Evolutionary conservation across 2,113 vertebrate species (phyloP).

Genomic region (Pseudolaguvia tuberculata): DNA sequence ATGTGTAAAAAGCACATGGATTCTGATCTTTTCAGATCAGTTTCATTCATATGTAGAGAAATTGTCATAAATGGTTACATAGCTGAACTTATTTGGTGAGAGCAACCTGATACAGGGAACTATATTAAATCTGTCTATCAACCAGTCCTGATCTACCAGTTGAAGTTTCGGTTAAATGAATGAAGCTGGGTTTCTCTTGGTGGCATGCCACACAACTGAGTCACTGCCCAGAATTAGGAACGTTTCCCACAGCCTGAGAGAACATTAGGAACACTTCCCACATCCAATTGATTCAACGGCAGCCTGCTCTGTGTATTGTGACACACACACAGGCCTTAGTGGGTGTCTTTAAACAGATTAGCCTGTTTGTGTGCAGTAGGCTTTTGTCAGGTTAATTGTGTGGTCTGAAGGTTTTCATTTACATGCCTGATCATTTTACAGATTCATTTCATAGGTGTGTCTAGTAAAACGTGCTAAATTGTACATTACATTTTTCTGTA

Average conservation of each 20-base stretch:
- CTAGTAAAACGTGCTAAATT: background rate
- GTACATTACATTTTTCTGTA: background rate
- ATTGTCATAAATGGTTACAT: background rate
- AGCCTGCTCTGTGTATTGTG: slow-evolving; percentile 28
- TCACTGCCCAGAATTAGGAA: slow-evolving; percentile 42
- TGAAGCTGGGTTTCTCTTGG: slow-evolving; percentile 10
- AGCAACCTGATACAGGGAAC: slow-evolving; percentile 20
- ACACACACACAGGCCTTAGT: slow-evolving; percentile 19
- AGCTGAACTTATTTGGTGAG: background rate
- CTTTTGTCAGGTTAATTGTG: slow-evolving; percentile 27
- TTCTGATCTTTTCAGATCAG: background rate
- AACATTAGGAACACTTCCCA: slow-evolving; percentile 38
- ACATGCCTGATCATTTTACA: slow-evolving; percentile 1
- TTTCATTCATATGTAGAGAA: background rate
- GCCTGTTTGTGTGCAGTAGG: slow-evolving; percentile 20
- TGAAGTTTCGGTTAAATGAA: slow-evolving; percentile 28
- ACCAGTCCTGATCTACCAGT: slow-evolving; percentile 16
- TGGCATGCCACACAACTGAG: slow-evolving; percentile 17
- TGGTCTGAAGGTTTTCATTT: slow-evolving; percentile 30
- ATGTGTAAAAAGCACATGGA: no score
- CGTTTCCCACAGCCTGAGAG: slow-evolving; percentile 26
- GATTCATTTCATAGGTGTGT: background rate
- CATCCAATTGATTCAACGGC: slow-evolving; percentile 35
- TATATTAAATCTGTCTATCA: background rate
- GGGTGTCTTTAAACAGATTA: slow-evolving; percentile 30